Evolutionary conservation across 2,113 vertebrate genomes (phyloP), one percentile per base, ranked within the genome.

Genomic region (Chionis minor): DNA sequence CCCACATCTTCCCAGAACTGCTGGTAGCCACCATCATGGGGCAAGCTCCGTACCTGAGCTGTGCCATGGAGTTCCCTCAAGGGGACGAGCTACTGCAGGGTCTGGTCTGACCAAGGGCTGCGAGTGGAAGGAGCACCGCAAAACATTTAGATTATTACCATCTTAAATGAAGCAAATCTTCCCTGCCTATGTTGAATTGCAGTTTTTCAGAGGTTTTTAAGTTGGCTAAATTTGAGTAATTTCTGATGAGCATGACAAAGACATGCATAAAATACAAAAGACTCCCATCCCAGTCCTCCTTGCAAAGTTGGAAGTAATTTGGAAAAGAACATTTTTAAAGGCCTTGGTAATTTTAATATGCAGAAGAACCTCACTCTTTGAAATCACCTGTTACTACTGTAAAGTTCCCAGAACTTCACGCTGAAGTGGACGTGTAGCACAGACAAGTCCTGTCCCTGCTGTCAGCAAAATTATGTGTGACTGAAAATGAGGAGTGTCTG

Each of bases 31-130:
- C 78, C 2, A 0, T 54, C 61, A 44, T 1, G 2, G 21, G 40
- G n/a, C 23, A 66, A 35, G 35, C 12, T 84, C 55, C 19, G 12
- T 42, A 63, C 38, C n/a, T n/a, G 23, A 74, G n/a, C 32, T 0
- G 0, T 80, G 51, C 32, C 3, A 0, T 38, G 30, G 44, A 83
- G n/a, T 40, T 83, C 14, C 30, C 40, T 49, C 1, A 0, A 66
- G 18, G 15, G n/a, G 8, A 66, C 0, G 0, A 52, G 23, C 32
- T 58, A 20, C 33, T 59, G 42, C 56, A 27, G 11, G 4, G 12
- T 54, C 44, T 70, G n/a, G 21, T 61, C 79, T 81, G 40, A 81
- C 40, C 24, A 62, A 71, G 56, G 79, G 62, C 62, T 71, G 40
- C 4, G 19, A 49, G 26, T 83, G 32, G 40, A 40, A 87, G 32